phyloP scores from a whole-genome alignment of 2,797 vertebrate species.

The Hyperoplus lanceolatus region DNA sequence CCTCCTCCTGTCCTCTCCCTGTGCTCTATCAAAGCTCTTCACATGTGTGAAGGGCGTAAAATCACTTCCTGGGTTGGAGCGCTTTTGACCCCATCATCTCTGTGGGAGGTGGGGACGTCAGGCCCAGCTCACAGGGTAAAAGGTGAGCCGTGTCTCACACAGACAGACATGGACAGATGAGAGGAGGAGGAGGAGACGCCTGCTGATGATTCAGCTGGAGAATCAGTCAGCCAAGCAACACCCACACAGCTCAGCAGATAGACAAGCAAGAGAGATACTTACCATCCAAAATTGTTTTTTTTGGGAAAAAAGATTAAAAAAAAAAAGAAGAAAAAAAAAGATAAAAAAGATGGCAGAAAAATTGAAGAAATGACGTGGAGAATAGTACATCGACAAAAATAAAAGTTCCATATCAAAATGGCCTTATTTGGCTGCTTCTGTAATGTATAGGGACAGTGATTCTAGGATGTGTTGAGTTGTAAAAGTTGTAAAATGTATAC shows the following conservation, averaged over 20 bases:
- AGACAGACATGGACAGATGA: constrained; percentile 69
- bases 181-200: constrained; percentile 31
- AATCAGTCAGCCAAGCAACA: constrained; percentile 59
- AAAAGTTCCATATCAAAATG: neutral
- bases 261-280: neutral
- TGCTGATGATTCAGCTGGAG: constrained; percentile 68
- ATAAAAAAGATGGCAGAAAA: neutral
- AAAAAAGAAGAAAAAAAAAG: too few species aligned
- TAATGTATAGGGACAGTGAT: neutral
- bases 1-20: constrained; percentile 41
- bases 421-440: neutral
- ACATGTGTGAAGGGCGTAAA: constrained; percentile 74
- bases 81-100: constrained; percentile 68
- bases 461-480: neutral
- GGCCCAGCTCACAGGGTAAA: constrained; percentile 57
- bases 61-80: constrained; percentile 72
- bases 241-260: constrained; percentile 4
- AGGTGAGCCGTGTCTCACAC: constrained; percentile 64
- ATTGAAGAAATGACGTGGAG: neutral
- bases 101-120: constrained; percentile 62
- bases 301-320: too few species aligned
- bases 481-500: neutral
- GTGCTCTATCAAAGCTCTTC: constrained; percentile 49
- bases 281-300: neutral
- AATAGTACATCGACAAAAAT: neutral